Evolutionary conservation across 2,113 vertebrate genomes (phyloP).

Genomic region (Erythrocebus patas): DNA sequence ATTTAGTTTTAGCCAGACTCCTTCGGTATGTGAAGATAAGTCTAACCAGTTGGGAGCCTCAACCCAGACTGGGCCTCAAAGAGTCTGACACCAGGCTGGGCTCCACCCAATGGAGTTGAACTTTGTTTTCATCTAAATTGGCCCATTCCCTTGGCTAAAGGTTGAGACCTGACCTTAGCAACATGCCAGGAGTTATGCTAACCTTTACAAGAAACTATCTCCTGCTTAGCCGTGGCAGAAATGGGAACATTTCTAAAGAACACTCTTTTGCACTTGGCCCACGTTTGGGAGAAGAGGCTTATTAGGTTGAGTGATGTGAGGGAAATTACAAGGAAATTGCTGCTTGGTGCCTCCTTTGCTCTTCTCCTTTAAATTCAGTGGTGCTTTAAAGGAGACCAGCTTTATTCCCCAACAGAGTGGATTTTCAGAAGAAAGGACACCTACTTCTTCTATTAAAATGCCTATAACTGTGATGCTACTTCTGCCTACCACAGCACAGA

Average conservation of each 20-base stretch:
- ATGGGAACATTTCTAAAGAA: neutral
- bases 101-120: neutral
- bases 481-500: neutral
- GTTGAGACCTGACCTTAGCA: neutral
- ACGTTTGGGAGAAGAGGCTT: neutral
- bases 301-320: neutral
- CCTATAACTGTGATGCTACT: neutral
- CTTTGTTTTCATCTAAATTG: constrained; percentile 23
- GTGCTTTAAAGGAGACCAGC: neutral
- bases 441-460: too few species aligned
- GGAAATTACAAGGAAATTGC: neutral
- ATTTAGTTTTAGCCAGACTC: neutral
- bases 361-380: neutral
- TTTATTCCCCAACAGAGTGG: neutral
- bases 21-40: neutral
- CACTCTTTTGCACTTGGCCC: neutral
- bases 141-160: constrained; percentile 33
- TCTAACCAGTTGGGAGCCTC: neutral
- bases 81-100: neutral
- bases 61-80: neutral
- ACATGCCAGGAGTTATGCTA: neutral
- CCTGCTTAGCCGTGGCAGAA: neutral
- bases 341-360: neutral
- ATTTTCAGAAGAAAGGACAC: neutral
- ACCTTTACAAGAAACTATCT: neutral